These are phyloP conservation scores for Silurus lanzhouensis DNA, from an alignment of 2,797 vertebrate genomes.

Conservation along the genomic window DNA sequence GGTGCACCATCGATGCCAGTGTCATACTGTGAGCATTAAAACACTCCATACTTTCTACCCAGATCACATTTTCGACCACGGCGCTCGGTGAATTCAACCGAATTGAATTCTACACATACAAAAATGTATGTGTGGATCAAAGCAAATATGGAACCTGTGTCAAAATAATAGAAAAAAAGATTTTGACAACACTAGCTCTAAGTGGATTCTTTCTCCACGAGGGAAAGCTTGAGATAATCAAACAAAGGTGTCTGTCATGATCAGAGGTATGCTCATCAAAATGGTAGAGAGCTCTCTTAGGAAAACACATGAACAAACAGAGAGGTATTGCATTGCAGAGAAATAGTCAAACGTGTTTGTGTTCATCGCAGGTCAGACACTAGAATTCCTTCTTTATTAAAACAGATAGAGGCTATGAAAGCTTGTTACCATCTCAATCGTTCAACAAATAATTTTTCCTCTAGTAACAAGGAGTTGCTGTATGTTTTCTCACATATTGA, in stretches of 20 bases:
- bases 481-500: not conserved
- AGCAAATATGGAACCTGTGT: not conserved
- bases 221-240: constrained; percentile 29
- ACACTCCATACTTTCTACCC: not conserved
- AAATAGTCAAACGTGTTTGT: not conserved
- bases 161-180: not conserved
- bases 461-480: not conserved
- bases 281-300: not conserved
- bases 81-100: constrained; percentile 8
- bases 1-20: not conserved
- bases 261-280: constrained; percentile 24
- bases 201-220: not conserved
- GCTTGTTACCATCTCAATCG: not conserved
- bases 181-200: constrained; percentile 22
- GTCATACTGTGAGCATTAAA: not conserved
- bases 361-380: constrained; percentile 5
- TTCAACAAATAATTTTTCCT: constrained; percentile 24
- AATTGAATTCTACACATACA: too few species aligned
- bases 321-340: constrained; percentile 19
- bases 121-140: constrained; percentile 8
- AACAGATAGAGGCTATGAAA: not conserved
- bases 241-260: constrained; percentile 22
- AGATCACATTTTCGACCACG: not conserved
- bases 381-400: not conserved
- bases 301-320: constrained; percentile 25